These are phyloP conservation scores for Hafferia zeledoni DNA, from an alignment of 2,797 vertebrate genomes.

Conservation along the genomic window DNA sequence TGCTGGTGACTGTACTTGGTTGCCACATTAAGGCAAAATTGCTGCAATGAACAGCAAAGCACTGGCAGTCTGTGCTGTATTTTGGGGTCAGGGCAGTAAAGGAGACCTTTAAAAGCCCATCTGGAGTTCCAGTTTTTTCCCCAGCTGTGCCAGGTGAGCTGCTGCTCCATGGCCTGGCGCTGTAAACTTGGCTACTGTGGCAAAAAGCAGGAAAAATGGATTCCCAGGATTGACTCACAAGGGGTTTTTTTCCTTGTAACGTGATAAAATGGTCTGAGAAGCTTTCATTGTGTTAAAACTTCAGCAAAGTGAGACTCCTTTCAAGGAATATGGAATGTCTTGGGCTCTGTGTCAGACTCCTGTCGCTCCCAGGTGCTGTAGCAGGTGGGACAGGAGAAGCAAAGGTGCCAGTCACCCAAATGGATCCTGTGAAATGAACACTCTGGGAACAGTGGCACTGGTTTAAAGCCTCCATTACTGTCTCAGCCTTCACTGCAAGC, in stretches of 20 bases:
- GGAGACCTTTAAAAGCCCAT: not conserved
- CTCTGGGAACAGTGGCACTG: not conserved
- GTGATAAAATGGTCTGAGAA: not conserved
- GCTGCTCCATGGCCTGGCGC: fast-evolving
- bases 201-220: fast-evolving
- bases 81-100: not conserved
- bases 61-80: not conserved
- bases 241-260: not conserved
- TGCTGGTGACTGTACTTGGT: fast-evolving
- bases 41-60: not conserved
- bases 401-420: not conserved
- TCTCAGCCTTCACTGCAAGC: not conserved
- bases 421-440: not conserved
- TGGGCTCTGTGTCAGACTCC: not conserved
- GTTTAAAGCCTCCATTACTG: not conserved
- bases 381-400: not conserved
- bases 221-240: not conserved
- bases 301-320: not conserved
- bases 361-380: not conserved
- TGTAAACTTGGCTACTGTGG: not conserved
- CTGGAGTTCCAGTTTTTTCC: not conserved
- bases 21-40: not conserved
- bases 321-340: not conserved
- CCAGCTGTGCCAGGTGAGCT: not conserved
- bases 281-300: fast-evolving